Evolutionary conservation across 2,797 vertebrate genomes (phyloP), one percentile per base, ranked within the genome.

Genomic region (Xenopus petersii): DNA sequence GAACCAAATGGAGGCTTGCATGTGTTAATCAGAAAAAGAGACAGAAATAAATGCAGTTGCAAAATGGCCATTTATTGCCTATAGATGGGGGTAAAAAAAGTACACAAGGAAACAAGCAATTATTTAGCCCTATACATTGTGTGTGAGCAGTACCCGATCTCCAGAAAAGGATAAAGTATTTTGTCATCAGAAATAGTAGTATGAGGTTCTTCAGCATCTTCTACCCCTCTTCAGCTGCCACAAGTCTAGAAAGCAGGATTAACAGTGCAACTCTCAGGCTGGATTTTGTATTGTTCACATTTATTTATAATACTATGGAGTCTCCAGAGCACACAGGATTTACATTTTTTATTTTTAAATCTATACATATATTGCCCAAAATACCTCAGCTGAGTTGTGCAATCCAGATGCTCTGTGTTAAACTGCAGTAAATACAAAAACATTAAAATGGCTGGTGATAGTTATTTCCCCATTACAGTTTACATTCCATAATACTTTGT

Each of bases 1-100:
- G 36, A 5, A 42, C 36, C 26, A 30, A 30, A 30, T 30, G 26
- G 2, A 30, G 4, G 26, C 2, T 4, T 30, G 2, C 26, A 30
- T 30, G 36, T 42, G 1, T 4, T 7, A 42, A 42, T 51, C 30
- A 48, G 56, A 77, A 69, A 72, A 73, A 78, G 64, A 62, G 78
- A 68, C 74, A 85, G 26, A 30, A 74, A 60, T 24, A 17, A 67
- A 42, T 81, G 79, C 12, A 78, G 71, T 84, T 86, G 84, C 81
- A 80, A 81, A 88, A 84, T 75, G 82, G 86, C 81, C 76, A 68
- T 88, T 89, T 90, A 84, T 88, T 90, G 86, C 84, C 85, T 83
- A 83, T 79, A 80, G 82, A 73, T 70, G 82, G 78, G 82, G 62
- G 59, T 79, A 80, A 71, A 80, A 30, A 79, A 75, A 74, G 62